Evolutionary conservation across 2,888 invertebrate genomes (phyloP).

Genomic region (Nysson spinosus): DNA sequence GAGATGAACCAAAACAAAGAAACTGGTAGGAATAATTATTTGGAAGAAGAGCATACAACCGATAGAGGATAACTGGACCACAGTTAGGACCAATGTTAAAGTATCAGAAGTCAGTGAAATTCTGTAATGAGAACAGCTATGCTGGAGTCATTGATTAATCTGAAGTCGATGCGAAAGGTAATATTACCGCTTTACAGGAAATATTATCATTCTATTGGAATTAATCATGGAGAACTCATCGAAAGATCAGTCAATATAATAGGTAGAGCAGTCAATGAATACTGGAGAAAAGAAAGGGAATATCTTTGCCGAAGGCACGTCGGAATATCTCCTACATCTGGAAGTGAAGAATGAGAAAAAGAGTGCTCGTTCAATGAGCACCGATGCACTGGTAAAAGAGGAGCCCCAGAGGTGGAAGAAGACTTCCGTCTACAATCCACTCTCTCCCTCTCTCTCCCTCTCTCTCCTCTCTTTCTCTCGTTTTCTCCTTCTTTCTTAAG

Average conservation of each 20-base stretch:
- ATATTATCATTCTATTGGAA: background rate
- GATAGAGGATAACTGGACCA: too few species aligned
- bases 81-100: too few species aligned
- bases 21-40: too few species aligned
- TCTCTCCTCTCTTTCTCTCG: too few species aligned
- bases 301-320: background rate
- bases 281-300: background rate
- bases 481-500: too few species aligned
- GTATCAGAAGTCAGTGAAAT: too few species aligned
- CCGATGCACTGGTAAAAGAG: constrained; percentile 27
- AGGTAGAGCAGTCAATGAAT: background rate
- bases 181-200: background rate
- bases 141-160: too few species aligned
- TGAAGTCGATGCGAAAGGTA: too few species aligned
- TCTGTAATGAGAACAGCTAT: too few species aligned
- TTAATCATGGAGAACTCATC: constrained; percentile 2
- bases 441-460: too few species aligned
- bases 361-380: constrained; percentile 18
- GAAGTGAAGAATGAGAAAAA: background rate
- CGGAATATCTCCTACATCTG: background rate
- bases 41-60: too few species aligned
- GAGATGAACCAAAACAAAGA: too few species aligned
- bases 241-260: background rate
- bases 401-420: constrained; percentile 2
- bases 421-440: constrained; percentile 25